Evolutionary conservation across 2,797 vertebrate species (phyloP).

Genomic region (Yasuhikotakia modesta): DNA sequence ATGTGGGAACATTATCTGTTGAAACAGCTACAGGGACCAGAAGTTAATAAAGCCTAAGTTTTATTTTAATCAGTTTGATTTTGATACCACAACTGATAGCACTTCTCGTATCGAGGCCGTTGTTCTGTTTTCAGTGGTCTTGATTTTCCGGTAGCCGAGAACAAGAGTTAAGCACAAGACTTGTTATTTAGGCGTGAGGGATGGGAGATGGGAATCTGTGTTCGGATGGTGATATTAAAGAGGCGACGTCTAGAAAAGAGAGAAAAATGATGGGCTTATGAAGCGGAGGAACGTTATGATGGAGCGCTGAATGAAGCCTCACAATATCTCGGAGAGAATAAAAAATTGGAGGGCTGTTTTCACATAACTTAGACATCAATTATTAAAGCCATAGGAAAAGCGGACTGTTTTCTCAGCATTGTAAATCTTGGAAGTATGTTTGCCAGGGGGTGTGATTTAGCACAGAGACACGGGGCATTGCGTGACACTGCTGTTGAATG

Average conservation of each 20-base stretch:
- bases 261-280: slow-evolving; percentile 32
- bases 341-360: slow-evolving; percentile 1
- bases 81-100: background rate
- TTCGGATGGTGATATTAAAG: slow-evolving; percentile 9
- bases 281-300: slow-evolving; percentile 12
- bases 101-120: background rate
- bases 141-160: background rate
- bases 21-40: background rate
- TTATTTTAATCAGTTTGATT: background rate
- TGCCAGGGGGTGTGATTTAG: background rate
- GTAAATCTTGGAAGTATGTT: slow-evolving; percentile 10
- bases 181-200: slow-evolving; percentile 24
- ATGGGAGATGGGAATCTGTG: slow-evolving; percentile 15
- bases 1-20: background rate
- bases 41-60: background rate
- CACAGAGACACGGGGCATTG: background rate
- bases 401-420: slow-evolving; percentile 18
- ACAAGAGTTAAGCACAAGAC: background rate
- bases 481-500: slow-evolving; percentile 3
- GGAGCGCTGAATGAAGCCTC: slow-evolving; percentile 18
- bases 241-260: slow-evolving; percentile 31
- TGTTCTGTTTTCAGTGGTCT: background rate
- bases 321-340: slow-evolving; percentile 4
- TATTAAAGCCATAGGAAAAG: slow-evolving; percentile 26
- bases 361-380: slow-evolving; percentile 21